Percentiles rank a stretch among this genome's conserved stretches.
Conservation (phyloP, 2,113 vertebrate species). For the Epinephelus lanceolatus region DNA sequence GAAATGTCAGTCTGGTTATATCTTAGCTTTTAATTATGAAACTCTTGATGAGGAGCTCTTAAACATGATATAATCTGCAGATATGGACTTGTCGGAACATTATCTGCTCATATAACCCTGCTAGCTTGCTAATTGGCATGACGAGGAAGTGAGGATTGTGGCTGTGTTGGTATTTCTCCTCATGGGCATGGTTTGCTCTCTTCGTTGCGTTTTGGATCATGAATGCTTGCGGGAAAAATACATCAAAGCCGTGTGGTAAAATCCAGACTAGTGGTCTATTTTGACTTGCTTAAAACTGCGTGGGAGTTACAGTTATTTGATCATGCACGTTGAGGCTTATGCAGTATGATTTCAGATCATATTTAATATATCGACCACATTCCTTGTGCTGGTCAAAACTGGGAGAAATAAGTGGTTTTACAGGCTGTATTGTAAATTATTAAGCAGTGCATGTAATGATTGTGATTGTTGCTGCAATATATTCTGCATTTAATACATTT, state of each 20-base stretch:
- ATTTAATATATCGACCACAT: conserved; percentile 34
- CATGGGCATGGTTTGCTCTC: conserved; percentile 34
- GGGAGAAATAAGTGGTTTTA: neutral
- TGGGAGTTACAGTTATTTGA: neutral
- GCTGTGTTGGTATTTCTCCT: conserved; percentile 72
- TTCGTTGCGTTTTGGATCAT: conserved; percentile 17
- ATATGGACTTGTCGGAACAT: conserved; percentile 50
- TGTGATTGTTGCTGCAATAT: neutral
- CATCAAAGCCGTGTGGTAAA: conserved; percentile 12
- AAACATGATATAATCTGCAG: neutral
- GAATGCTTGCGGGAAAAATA: conserved; percentile 1
- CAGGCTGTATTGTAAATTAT: conserved; percentile 5
- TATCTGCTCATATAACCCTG: conserved; percentile 61
- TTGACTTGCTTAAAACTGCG: neutral
- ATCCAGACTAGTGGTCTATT: neutral
- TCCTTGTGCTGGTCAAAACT: conserved; percentile 11
- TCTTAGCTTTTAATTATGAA: conserved; percentile 31
- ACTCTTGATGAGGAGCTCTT: neutral
- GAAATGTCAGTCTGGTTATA: conserved; percentile 13
- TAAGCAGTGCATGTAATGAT: conserved; percentile 18
- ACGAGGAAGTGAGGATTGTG: conserved; percentile 75
- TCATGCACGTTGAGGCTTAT: conserved; percentile 19
- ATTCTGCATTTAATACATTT: conserved; percentile 5
- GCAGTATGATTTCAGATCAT: conserved; percentile 17
- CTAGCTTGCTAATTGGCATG: conserved; percentile 83